Evolutionary conservation across 2,888 invertebrate species (phyloP).

Genomic region (Gandaritis pyraliata): DNA sequence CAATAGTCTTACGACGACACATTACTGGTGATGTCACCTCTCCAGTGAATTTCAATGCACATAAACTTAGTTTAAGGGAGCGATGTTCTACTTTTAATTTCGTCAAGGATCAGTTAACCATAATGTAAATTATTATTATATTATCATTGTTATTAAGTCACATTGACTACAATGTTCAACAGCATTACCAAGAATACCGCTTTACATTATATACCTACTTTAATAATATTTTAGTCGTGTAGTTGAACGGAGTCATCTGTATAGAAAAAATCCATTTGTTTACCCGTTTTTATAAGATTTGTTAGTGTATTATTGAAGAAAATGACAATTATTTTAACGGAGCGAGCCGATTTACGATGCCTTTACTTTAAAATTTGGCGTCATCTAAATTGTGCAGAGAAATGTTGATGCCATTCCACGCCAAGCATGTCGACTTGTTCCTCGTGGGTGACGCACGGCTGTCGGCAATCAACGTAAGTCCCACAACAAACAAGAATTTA

Average conservation of each 20-base stretch:
- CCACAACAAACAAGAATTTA: slow-evolving; percentile 40
- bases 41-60: slow-evolving; percentile 36
- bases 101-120: slow-evolving; percentile 56
- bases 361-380: slow-evolving; percentile 48
- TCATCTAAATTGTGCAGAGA: slow-evolving; percentile 4
- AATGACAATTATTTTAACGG: slow-evolving; percentile 61
- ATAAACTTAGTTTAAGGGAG: slow-evolving; percentile 35
- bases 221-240: slow-evolving; percentile 57
- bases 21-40: slow-evolving; percentile 28
- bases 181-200: slow-evolving; percentile 79
- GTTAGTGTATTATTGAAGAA: slow-evolving; percentile 55
- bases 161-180: slow-evolving; percentile 58
- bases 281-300: slow-evolving; percentile 60
- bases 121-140: slow-evolving; percentile 53
- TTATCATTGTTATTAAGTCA: slow-evolving; percentile 57
- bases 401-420: slow-evolving; percentile 5
- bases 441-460: slow-evolving; percentile 11
- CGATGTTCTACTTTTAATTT: slow-evolving; percentile 32
- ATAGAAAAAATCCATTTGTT: slow-evolving; percentile 53
- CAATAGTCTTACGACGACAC: slow-evolving; percentile 31
- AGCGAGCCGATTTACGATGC: slow-evolving; percentile 54
- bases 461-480: slow-evolving; percentile 17
- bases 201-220: slow-evolving; percentile 70
- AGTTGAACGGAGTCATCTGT: slow-evolving; percentile 60
- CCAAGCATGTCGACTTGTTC: slow-evolving; percentile 13